These are phyloP conservation scores for Emmelina monodactyla DNA, from an alignment of 2,888 invertebrate genomes.

Conservation along the genomic window DNA sequence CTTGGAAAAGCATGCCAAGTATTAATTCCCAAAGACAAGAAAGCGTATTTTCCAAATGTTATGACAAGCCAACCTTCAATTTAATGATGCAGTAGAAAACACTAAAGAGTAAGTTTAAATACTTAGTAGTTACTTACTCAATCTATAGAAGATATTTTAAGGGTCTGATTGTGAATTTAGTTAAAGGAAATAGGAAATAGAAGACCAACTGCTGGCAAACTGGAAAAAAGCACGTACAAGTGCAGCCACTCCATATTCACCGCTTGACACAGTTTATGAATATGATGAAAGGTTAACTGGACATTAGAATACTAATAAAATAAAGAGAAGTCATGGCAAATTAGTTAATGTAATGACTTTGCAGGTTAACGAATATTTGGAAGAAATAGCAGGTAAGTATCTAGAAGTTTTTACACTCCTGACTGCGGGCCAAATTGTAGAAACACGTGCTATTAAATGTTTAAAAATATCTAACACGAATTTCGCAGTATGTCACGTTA, in stretches of 20 bases:
- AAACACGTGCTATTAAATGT: slow-evolving; percentile 64
- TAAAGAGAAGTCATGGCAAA: neutral
- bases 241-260: slow-evolving; percentile 16
- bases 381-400: slow-evolving; percentile 27
- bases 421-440: slow-evolving; percentile 58
- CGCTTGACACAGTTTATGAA: slow-evolving; percentile 20
- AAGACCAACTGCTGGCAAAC: slow-evolving; percentile 18
- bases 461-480: slow-evolving; percentile 65
- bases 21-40: slow-evolving; percentile 25
- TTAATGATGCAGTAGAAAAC: slow-evolving; percentile 26
- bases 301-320: too few species aligned
- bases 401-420: slow-evolving; percentile 32
- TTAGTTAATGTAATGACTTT: slow-evolving; percentile 13
- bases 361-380: slow-evolving; percentile 41
- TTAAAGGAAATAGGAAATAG: slow-evolving; percentile 17
- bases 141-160: too few species aligned
- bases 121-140: too few species aligned
- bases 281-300: slow-evolving; percentile 18
- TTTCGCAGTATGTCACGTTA: slow-evolving; percentile 30
- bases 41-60: slow-evolving; percentile 21
- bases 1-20: slow-evolving; percentile 25
- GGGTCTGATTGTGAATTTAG: neutral
- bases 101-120: slow-evolving; percentile 42
- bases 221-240: too few species aligned
- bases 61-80: slow-evolving; percentile 23